These are phyloP conservation scores for Geodia barretti DNA, from an alignment of 37 sponge, comb jelly and placozoan species.

Conservation along the genomic window DNA sequence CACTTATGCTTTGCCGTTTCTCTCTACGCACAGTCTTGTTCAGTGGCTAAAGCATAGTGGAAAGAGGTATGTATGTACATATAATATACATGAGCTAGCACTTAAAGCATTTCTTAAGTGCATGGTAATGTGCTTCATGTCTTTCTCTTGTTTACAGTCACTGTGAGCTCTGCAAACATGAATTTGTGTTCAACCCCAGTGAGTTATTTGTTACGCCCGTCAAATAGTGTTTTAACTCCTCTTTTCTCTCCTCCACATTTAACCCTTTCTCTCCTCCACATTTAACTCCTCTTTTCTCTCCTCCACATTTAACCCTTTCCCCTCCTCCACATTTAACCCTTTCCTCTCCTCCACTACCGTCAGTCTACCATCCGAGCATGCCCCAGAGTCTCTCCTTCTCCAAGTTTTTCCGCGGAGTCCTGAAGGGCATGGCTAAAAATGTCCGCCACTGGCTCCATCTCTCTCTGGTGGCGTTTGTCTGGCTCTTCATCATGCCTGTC, in stretches of 20 bases:
- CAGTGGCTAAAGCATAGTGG: conserved; percentile 95
- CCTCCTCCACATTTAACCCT: not conserved
- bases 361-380: conserved; percentile 89
- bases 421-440: conserved; percentile 23
- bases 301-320: not conserved
- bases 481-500: conserved; percentile 86
- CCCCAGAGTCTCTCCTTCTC: conserved; percentile 65
- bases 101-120: too few species aligned
- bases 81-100: too few species aligned
- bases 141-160: conserved; percentile 43
- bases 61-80: conserved; percentile 72
- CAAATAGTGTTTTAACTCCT: not conserved
- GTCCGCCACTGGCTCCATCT: conserved; percentile 81
- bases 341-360: not conserved
- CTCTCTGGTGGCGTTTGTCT: conserved; percentile 82
- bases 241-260: not conserved
- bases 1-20: not conserved
- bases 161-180: conserved; percentile 95
- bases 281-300: not conserved
- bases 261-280: not conserved
- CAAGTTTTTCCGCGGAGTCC: conserved; percentile 59
- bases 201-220: conserved; percentile 10
- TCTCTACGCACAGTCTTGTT: conserved; percentile 52
- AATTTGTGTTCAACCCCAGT: conserved; percentile 88
- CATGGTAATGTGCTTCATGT: not conserved